Base-by-base conservation (phyloP, 2,797 vertebrate species). In the Arrhamphus sclerolepis region DNA sequence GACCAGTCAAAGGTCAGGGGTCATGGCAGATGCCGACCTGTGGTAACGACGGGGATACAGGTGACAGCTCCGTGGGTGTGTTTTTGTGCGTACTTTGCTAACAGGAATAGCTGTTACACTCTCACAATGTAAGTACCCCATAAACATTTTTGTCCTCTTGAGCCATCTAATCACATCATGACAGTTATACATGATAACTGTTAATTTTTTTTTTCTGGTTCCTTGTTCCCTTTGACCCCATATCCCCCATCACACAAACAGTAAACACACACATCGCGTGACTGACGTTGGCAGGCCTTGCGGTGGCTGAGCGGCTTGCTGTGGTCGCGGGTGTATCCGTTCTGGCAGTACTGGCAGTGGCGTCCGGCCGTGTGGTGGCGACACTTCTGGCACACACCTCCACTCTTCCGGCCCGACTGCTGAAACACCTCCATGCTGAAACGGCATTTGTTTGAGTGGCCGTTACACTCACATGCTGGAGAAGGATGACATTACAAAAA, bases 321-420 rank as follows among this genome's bases (percentile, higher is more conserved):
- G 50, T 93, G 86, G 82, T 97, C 92, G 1, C 95, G 93, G 49
- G 91, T 92, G 90, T 92, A 95, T 49, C 96, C 95, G 0, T 89
- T 94, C 84, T 94, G 93, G 85, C 96, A 97, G 85, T 96, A 95
- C 84, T 97, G 96, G 78, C 96, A 97, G 85, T 95, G 95, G 46
- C 93, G 94, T 9, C 96, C 95, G 0, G 94, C 93, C 0, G 92
- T 96, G 87, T 96, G 93, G 84, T 96, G 96, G 5, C 94, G 94
- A 71, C 96, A 96, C 72, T 94, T 94, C 82, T 94, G 91, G 57
- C 96, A 97, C 24, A 97, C 89, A 0, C 96, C 96, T 19, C 96
- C 96, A 0, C 95, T 96, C 18, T 54, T 93, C 6, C 95, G 91
- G 0, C 95, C 95, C 0, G 95, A 97, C 75, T 96, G 91, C 85